Percentiles rank a stretch among this genome's conserved stretches.
These are phyloP conservation scores for Arctopsyche grandis DNA, from an alignment of 1,140 invertebrate genomes.

Conservation along the genomic window DNA sequence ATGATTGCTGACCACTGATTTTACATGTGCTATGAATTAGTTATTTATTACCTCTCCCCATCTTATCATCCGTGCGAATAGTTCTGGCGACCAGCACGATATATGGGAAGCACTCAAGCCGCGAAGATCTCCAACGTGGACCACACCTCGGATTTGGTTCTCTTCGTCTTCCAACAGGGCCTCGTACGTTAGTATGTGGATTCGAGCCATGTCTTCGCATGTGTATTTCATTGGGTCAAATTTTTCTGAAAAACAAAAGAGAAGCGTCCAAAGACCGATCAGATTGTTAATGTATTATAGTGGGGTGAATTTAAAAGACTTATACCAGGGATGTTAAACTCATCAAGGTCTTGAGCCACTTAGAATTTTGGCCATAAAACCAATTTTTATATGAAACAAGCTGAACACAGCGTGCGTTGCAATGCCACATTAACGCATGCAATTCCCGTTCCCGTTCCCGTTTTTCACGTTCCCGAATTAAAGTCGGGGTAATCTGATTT, in stretches of 20 bases:
- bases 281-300: not conserved
- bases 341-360: not conserved
- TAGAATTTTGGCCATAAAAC: not conserved
- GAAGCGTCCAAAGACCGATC: constrained; percentile 2
- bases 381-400: no score
- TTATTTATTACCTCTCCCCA: constrained; percentile 72
- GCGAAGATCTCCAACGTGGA: constrained; percentile 73
- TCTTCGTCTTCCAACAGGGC: constrained; percentile 77
- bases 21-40: not conserved
- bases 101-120: constrained; percentile 70
- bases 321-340: not conserved
- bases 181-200: constrained; percentile 77
- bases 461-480: no score
- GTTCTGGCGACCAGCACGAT: constrained; percentile 74
- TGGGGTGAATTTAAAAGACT: not conserved
- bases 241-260: constrained; percentile 67
- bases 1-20: not conserved
- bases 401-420: no score
- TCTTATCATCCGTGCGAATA: constrained; percentile 73
- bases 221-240: constrained; percentile 73
- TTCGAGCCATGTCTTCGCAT: constrained; percentile 73
- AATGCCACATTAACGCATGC: no score
- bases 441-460: no score
- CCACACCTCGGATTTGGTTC: constrained; percentile 76
- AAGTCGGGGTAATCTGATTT: no score